Conservation (phyloP, 2,888 invertebrate species). For the Cantharis rustica region DNA sequence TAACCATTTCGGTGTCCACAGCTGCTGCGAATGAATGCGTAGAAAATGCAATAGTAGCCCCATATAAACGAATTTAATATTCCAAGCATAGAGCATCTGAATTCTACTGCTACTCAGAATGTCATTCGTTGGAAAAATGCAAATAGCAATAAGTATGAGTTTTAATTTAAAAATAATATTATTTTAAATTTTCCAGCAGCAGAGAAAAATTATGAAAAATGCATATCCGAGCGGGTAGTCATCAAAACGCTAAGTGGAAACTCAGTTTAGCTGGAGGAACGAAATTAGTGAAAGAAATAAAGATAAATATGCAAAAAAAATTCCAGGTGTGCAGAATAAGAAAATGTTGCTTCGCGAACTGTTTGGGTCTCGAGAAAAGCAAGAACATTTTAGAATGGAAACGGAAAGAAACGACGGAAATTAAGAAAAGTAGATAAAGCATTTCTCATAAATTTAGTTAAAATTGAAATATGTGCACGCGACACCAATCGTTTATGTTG, state of each 20-base stretch:
- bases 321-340: conserved; percentile 14
- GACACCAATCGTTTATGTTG: conserved; percentile 37
- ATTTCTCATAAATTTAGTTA: conserved; percentile 34
- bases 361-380: conserved; percentile 8
- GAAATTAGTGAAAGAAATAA: conserved; percentile 7
- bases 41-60: conserved; percentile 20
- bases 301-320: conserved; percentile 21
- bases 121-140: conserved; percentile 12
- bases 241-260: background rate
- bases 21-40: conserved; percentile 29
- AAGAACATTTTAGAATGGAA: conserved; percentile 34
- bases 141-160: conserved; percentile 7
- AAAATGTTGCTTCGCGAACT: conserved; percentile 8
- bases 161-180: conserved; percentile 24
- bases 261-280: background rate
- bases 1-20: conserved; percentile 22
- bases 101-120: conserved; percentile 14
- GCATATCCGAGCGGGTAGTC: background rate
- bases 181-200: conserved; percentile 12
- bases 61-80: conserved; percentile 29
- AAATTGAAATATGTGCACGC: conserved; percentile 41
- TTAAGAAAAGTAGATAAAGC: conserved; percentile 40
- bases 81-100: conserved; percentile 19
- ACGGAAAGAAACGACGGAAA: conserved; percentile 41
- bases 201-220: conserved; percentile 10